Base-by-base conservation (phyloP, 2,797 vertebrate genomes). In the Tiaroga cobitis region DNA sequence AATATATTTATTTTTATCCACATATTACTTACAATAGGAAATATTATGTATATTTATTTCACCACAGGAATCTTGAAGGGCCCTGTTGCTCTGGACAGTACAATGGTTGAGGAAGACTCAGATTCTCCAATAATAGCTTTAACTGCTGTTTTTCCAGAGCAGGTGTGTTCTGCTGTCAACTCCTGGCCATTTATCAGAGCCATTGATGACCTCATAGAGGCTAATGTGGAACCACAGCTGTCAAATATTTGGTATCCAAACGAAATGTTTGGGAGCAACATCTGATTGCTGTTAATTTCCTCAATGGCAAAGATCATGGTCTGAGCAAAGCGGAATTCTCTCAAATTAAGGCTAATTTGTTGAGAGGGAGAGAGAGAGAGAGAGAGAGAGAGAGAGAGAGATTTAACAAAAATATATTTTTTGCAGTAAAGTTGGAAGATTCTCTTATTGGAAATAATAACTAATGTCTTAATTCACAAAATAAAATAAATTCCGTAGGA, bases 21-120 rank as follows among this genome's bases (percentile, higher is more conserved):
- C 2, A 37, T 21, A 32, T 61, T 73, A 10, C 2, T 32, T 21
- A 8, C 4, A 72, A 32, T 43, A 16, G 5, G 19, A 75, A 6
- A 75, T 5, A 75, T 21, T 75, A 34, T 34, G 3, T 54, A 13
- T 24, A 51, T 51, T 5, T 63, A 80, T 56, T 65, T 90, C 88
- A 93, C 92, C 92, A 93, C 90, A 59, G 91, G 92, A 84, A 93
- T 92, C 54, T 87, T 88, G 74, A 93, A 93, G 80, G 92, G 90
- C 26, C 94, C 94, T 32, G 90, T 89, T 85, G 92, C 92, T 81
- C 91, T 94, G 24, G 94, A 90, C 89, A 95, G 92, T 19, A 89
- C 94, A 77, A 95, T 95, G 0, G 94, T 94, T 43, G 94, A 92
- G 11, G 95, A 95, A 13, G 95, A 96, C 83, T 94, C 94, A 18